Base-by-base conservation (phyloP, 2,888 invertebrate genomes). In the Tholera decimalis region DNA sequence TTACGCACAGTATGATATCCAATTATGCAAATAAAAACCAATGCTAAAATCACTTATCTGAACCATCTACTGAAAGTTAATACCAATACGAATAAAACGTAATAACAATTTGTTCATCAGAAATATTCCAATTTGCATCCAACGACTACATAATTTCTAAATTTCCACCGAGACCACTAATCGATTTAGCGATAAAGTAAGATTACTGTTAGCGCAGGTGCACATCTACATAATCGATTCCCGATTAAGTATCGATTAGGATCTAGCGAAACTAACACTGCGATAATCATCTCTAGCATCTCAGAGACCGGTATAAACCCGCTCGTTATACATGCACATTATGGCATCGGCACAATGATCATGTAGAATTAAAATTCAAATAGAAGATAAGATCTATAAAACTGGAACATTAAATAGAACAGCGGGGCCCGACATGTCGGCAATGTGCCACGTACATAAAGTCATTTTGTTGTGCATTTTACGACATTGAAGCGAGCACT, bases 281-380 rank as follows among this genome's bases (percentile, higher is more conserved):
- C 68, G 80, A 86, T 85, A 75, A 82, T 71, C 73, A 80, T 85
- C 85, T 76, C 54, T 28, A 49, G 62, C 66, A 68, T 50, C 54
- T 55, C 59, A 61, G 63, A 51, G 71, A 77, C 80, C 70, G 69
- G 78, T 79, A 82, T 80, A 64, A 71, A 55, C 66, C 67, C 56
- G 70, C 75, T 79, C 68, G 81, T 85, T 84, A 76, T 67, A 80
- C 75, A 82, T 82, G 76, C 69, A 77, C 71, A 81, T 77, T 76
- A 81, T 78, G 76, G 73, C 79, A 74, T 73, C 76, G 70, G 77
- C 77, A 82, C 83, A 85, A 89, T 87, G 82, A 89, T 87, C 86
- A 83, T 83, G 84, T 90, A 81, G 83, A 88, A 89, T 92, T 90
- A 89, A 91, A 89, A 91, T 93, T 90, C 88, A 88, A 91, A 90